Base-by-base conservation (phyloP, 2,888 invertebrate genomes). In the Aproaerema taeniolella region DNA sequence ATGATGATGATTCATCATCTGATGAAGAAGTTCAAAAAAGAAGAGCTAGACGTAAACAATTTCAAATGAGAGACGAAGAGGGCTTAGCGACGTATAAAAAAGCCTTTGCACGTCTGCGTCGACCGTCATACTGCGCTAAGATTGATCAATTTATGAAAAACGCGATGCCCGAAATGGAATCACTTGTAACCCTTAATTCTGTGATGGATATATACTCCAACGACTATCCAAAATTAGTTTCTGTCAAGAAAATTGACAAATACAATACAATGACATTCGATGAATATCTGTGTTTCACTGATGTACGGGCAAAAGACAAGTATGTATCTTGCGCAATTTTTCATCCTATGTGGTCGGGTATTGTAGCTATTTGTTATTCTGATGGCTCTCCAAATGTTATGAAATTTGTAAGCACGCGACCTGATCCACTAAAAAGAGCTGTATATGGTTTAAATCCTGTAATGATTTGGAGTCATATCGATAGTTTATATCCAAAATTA, bases 401-500 rank as follows among this genome's bases (percentile, higher is more conserved):
- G 62, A 88, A 80, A 54, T 64, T 55, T 16, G 43, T 76, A 47
- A 59, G 69, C 60, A 51, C 78, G 58, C 72, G 74, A 3, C 62
- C 67, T 4, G 89, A 89, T 55, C 69, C 74, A 1, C 85, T 89
- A 13, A 81, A 88, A 60, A 75, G 88, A 53, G 88, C 90, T 1
- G 88, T 90, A 0, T 88, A 91, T 38, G 89, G 89, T 2, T 67
- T 88, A 2, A 91, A 92, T 66, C 89, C 90, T 0, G 91, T 93
- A 1, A 77, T 93, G 44, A 85, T 94, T 49, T 94, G 94, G 94
- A 92, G 92, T 49, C 91, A 93, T 46, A 83, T 87, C 16, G 93
- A 94, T 52, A 90, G 89, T 39, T 71, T 94, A 2, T 76, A 88
- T 15, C 92, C 92, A 12, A 93, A 92, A 73, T 68, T 94, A 29